These are phyloP conservation scores for Steinernema carpocapsae DNA, from an alignment of 2,888 invertebrate species.

Conservation along the genomic window DNA sequence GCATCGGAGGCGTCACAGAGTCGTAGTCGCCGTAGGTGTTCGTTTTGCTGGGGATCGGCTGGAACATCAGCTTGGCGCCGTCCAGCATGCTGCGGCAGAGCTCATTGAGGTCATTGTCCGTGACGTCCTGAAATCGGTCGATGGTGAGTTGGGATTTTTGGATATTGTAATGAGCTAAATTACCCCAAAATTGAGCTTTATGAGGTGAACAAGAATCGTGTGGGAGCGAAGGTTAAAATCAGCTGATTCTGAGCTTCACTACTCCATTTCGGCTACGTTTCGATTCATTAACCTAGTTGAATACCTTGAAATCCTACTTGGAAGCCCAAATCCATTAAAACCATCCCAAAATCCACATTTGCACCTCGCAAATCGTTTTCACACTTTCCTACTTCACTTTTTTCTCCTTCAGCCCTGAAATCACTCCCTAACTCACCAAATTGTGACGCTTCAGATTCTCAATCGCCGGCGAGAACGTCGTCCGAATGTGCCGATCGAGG, in stretches of 20 bases:
- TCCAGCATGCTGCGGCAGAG: slow-evolving; percentile 60
- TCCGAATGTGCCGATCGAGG: slow-evolving; percentile 62
- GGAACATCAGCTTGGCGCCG: slow-evolving; percentile 59
- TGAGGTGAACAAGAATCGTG: too few relatives aligned
- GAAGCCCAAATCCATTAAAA: too few relatives aligned
- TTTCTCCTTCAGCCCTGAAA: slow-evolving; percentile 1
- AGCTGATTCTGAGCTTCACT: too few relatives aligned
- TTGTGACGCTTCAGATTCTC: slow-evolving; percentile 61
- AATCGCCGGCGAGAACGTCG: slow-evolving; percentile 65
- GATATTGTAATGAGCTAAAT: too few relatives aligned
- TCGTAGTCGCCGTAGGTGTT: slow-evolving; percentile 17
- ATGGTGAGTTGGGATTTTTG: too few relatives aligned
- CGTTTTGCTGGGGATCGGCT: slow-evolving; percentile 36
- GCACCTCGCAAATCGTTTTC: not conserved
- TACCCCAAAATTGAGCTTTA: too few relatives aligned
- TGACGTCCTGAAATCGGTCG: slow-evolving; percentile 56
- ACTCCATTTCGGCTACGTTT: too few relatives aligned
- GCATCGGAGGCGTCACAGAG: slow-evolving; percentile 6
- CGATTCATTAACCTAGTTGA: too few relatives aligned
- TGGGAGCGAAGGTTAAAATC: too few relatives aligned
- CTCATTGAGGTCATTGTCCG: slow-evolving; percentile 55
- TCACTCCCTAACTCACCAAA: not conserved
- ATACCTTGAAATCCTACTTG: too few relatives aligned
- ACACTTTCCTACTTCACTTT: not conserved
- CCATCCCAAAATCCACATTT: too few relatives aligned